phyloP scores from a whole-genome alignment of 2,888 invertebrate species.

The Nephrotoma flavescens region DNA sequence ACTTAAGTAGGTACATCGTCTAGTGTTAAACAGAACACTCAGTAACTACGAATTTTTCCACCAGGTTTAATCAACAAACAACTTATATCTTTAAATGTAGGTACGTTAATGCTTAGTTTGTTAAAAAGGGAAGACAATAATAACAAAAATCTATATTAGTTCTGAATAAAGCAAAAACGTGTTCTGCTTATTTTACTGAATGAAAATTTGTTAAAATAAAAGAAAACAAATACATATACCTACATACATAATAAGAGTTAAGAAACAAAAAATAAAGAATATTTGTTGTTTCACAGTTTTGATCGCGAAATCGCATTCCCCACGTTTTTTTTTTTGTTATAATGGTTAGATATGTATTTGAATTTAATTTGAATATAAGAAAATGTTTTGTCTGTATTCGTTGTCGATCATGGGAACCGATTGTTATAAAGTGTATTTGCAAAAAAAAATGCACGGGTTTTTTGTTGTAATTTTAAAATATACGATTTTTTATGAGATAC shows the following conservation, averaged over 20 bases:
- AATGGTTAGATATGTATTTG: neutral
- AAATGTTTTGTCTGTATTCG: neutral
- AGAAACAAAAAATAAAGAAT: neutral
- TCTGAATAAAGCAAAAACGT: neutral
- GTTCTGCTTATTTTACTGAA: neutral
- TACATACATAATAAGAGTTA: neutral
- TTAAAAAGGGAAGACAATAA: no score
- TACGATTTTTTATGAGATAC: neutral
- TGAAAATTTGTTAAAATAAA: neutral
- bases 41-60: no score
- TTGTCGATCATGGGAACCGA: conserved; percentile 5
- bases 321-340: conserved; percentile 1
- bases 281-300: neutral
- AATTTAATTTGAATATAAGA: neutral
- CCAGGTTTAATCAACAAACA: no score
- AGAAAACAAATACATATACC: neutral
- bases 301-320: neutral
- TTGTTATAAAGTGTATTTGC: neutral
- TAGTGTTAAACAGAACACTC: no score
- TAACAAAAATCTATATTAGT: neutral
- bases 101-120: no score
- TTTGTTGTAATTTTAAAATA: conserved; percentile 1
- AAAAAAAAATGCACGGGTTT: neutral
- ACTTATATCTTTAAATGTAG: no score
- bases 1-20: no score